A percentile compares a stretch with the other conserved stretches of the same genome.
Conservation (phyloP, 2,888 invertebrate genomes). For the Acanthosoma haemorrhoidale region DNA sequence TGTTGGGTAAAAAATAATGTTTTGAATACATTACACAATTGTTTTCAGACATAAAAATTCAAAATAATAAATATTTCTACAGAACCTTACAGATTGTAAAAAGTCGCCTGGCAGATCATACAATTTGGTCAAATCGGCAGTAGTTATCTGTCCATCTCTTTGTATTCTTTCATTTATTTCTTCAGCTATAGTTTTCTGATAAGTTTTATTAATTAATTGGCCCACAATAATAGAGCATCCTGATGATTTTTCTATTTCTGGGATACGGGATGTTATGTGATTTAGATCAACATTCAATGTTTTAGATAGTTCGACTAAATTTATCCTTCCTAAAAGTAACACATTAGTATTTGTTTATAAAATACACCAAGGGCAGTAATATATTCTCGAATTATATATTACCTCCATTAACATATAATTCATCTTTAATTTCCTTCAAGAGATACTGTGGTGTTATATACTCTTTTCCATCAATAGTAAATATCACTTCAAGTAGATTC, state of each 20-base stretch:
- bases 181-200: conserved; percentile 73
- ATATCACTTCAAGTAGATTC: conserved; percentile 82
- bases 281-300: conserved; percentile 82
- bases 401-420: conserved; percentile 73
- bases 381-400: no score
- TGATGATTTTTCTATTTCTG: conserved; percentile 66
- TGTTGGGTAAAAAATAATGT: no score
- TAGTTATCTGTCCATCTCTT: conserved; percentile 76
- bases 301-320: conserved; percentile 82
- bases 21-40: no score
- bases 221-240: conserved; percentile 76
- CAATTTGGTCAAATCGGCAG: conserved; percentile 78
- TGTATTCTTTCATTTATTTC: conserved; percentile 90
- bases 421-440: conserved; percentile 82
- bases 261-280: conserved; percentile 63
- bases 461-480: conserved; percentile 94
- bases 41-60: background rate
- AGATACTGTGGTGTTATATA: conserved; percentile 91
- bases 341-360: background rate
- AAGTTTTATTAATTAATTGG: conserved; percentile 80
- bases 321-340: conserved; percentile 63
- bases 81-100: conserved; percentile 56
- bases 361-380: background rate
- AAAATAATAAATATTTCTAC: background rate
- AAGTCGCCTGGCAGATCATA: conserved; percentile 92